Conservation (phyloP, 2,888 invertebrate genomes). For the Orthosia gothica region DNA sequence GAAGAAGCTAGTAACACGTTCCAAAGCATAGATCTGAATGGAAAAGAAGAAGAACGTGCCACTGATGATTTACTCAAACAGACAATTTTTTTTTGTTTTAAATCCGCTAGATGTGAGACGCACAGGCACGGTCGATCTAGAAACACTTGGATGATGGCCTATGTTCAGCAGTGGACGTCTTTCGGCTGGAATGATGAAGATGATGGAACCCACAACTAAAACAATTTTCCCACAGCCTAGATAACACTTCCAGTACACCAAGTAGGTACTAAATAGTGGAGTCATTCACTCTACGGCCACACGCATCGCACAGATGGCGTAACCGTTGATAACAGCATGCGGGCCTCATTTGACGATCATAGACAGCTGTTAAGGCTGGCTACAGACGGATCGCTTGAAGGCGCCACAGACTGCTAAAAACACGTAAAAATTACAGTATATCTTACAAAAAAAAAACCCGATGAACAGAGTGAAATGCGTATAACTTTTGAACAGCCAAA, state of each 20-base stretch:
- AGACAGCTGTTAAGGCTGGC: slow-evolving; percentile 54
- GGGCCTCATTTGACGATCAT: slow-evolving; percentile 60
- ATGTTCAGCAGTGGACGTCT: too few relatives aligned
- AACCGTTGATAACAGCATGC: slow-evolving; percentile 64
- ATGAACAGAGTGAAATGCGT: too few relatives aligned
- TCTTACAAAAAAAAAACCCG: too few relatives aligned
- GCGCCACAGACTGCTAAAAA: not conserved
- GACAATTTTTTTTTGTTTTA: not conserved
- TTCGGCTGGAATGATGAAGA: too few relatives aligned
- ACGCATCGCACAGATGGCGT: slow-evolving; percentile 67
- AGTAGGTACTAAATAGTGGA: slow-evolving; percentile 55
- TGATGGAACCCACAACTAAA: slow-evolving; percentile 1
- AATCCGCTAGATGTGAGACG: not conserved
- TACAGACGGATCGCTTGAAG: slow-evolving; percentile 16
- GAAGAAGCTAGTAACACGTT: too few relatives aligned
- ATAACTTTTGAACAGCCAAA: too few relatives aligned
- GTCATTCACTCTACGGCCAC: slow-evolving; percentile 60
- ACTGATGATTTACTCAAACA: not conserved
- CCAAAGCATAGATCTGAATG: too few relatives aligned
- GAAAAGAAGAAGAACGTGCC: too few relatives aligned
- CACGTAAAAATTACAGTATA: too few relatives aligned
- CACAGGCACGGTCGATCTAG: too few relatives aligned
- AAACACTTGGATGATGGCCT: too few relatives aligned
- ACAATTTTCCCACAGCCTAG: slow-evolving; percentile 38
- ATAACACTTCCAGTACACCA: slow-evolving; percentile 19